Conservation (phyloP, 2,797 vertebrate species). For the Gobionotothen gibberifrons region DNA sequence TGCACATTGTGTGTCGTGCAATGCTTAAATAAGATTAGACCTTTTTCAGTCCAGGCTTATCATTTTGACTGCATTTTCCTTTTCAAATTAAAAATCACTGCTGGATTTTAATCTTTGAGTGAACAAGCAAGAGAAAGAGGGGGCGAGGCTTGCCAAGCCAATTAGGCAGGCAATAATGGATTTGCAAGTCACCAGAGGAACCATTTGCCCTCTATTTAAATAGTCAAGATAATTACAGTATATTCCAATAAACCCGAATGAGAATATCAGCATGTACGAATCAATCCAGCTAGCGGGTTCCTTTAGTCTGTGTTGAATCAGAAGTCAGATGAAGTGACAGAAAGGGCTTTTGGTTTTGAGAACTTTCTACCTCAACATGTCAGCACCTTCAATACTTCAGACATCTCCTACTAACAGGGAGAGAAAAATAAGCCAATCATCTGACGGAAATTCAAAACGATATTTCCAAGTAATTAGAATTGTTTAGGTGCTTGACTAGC, state of each 20-base stretch:
- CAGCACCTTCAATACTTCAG: slow-evolving; percentile 24
- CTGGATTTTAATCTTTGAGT: slow-evolving; percentile 74
- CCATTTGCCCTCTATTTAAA: slow-evolving; percentile 82
- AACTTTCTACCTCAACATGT: slow-evolving; percentile 25
- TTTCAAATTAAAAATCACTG: slow-evolving; percentile 70
- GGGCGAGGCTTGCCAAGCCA: slow-evolving; percentile 69
- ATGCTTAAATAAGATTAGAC: slow-evolving; percentile 22
- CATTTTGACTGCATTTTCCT: slow-evolving; percentile 52
- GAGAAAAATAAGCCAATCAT: slow-evolving; percentile 17
- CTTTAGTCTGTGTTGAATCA: slow-evolving; percentile 42
- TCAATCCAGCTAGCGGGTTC: slow-evolving; percentile 66
- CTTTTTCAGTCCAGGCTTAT: slow-evolving; percentile 23
- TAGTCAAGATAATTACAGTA: slow-evolving; percentile 83
- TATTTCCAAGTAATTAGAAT: slow-evolving; percentile 50
- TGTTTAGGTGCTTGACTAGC: slow-evolving; percentile 29
- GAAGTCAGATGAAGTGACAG: slow-evolving; percentile 32
- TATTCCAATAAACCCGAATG: slow-evolving; percentile 71
- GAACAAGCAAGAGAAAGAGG: slow-evolving; percentile 59
- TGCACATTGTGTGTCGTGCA: not conserved
- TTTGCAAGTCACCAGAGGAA: slow-evolving; percentile 82
- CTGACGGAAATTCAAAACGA: slow-evolving; percentile 23
- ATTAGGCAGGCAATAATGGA: slow-evolving; percentile 82
- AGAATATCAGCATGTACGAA: slow-evolving; percentile 78
- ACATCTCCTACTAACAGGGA: slow-evolving; percentile 7
- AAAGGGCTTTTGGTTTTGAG: slow-evolving; percentile 15